Base-by-base conservation (phyloP, 2,888 invertebrate species). In the Pseudanteris insignis region DNA sequence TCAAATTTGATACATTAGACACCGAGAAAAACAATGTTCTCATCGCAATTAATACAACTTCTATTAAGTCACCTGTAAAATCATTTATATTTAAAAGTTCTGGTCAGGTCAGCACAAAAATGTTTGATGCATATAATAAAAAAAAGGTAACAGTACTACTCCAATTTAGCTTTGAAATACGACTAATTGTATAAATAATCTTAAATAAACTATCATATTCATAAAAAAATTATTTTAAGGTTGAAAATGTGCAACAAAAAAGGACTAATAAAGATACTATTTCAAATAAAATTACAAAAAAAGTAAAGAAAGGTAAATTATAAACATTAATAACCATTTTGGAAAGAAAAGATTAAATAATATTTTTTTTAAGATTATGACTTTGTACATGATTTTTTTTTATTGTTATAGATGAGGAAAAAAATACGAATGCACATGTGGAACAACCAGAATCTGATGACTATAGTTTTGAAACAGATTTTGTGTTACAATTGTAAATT, bases 1-100 rank as follows among this genome's bases (percentile, higher is more conserved):
- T n/a, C n/a, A n/a, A n/a, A n/a, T n/a, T 93, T 30, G 88, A 89
- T 61, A 84, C 85, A 41, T 88, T 90, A 65, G 88, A 88, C 60
- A 83, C 84, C 0, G 89, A 90, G 87, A 91, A 92, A 79, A 86
- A 86, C 79, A 86, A 64, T 81, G 80, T 60, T 66, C 65, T 74
- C 4, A 74, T 74, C 40, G 69, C 62, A 24, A 66, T 74, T 12
- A 9, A 9, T 11, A 7, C 9, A 3, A 4, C 18, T 18, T 3
- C 18, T 18, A 18, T 18, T 6, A 18, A 18, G 18, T 18, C 1
- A n/a, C n/a, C n/a, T n/a, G n/a, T 28, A 1, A 7, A 46, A 18
- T 36, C 21, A 33, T 2, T 36, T 18, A 8, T 12, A 7, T n/a
- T 28, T 10, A 21, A 46, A 21, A 46, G 36, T 36, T 18, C 28